These are phyloP conservation scores for Himalopsyche kuldschensis DNA, from an alignment of 2,888 invertebrate genomes.

Conservation along the genomic window DNA sequence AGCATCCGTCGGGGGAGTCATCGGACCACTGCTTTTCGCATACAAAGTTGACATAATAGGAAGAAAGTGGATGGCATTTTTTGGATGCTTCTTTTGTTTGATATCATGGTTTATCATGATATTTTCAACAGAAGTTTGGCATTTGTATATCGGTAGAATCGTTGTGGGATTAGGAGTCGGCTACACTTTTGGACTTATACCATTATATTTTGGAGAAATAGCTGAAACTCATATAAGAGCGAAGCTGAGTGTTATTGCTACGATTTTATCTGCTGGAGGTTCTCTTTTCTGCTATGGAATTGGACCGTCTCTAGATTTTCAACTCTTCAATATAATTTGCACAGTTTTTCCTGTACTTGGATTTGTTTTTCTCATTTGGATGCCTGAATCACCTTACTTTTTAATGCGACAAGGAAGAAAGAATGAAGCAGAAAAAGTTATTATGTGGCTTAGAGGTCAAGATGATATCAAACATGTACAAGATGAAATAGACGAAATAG, in stretches of 20 bases:
- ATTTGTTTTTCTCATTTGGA: conserved; percentile 33
- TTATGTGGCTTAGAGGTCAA: conserved; percentile 42
- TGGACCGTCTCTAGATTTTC: conserved; percentile 24
- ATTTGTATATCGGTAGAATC: conserved; percentile 14
- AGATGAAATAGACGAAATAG: conserved; percentile 42
- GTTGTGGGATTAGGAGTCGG: conserved; percentile 12
- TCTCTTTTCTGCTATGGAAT: conserved; percentile 20
- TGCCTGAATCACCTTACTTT: conserved; percentile 39
- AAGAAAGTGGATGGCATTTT: conserved; percentile 16
- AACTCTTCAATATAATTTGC: not conserved
- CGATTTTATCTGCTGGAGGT: conserved; percentile 9
- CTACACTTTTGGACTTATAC: conserved; percentile 10
- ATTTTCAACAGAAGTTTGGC: conserved; percentile 16
- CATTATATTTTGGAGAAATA: conserved; percentile 33
- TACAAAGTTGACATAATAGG: conserved; percentile 14
- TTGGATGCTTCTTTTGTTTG: not conserved
- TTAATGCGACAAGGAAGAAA: conserved; percentile 32
- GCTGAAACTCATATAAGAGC: conserved; percentile 27
- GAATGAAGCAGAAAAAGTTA: conserved; percentile 41
- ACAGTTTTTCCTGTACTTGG: conserved; percentile 28
- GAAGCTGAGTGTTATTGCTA: conserved; percentile 11
- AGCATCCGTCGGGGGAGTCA: conserved; percentile 10
- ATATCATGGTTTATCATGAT: conserved; percentile 12
- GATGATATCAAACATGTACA: conserved; percentile 40
- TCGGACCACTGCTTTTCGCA: conserved; percentile 12